Conservation (phyloP, 30 jellyfish, hydroid and myxozoan species). For the Aurelia aurita complex sp. Pacific region DNA sequence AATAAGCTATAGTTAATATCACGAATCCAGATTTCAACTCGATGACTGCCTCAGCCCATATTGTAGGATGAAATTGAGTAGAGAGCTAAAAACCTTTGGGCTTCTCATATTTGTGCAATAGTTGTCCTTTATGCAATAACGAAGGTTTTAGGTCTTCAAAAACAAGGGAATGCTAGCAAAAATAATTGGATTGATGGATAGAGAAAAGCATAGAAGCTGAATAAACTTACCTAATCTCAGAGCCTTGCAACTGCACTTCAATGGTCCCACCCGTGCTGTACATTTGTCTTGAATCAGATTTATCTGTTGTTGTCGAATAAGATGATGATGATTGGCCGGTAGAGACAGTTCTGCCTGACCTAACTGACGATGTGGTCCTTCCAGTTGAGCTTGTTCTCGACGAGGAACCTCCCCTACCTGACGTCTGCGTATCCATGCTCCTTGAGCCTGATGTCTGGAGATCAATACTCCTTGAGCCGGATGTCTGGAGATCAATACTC, state of each 20-base stretch:
- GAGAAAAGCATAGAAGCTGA: no score
- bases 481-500: no score
- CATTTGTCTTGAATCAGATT: slow-evolving; percentile 18
- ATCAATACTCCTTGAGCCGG: slow-evolving; percentile 2
- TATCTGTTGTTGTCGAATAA: slow-evolving; percentile 16
- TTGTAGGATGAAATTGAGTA: no score
- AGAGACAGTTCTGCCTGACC: slow-evolving; percentile 9
- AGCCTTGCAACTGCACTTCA: slow-evolving; percentile 66
- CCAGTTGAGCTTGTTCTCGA: slow-evolving; percentile 23
- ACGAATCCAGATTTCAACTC: no score
- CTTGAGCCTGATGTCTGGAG: background rate
- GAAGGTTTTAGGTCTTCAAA: no score
- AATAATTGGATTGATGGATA: no score
- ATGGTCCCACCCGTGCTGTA: slow-evolving; percentile 21
- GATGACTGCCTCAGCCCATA: no score
- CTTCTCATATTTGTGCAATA: no score
- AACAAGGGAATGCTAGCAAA: no score
- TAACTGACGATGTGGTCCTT: slow-evolving; percentile 17
- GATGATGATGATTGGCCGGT: slow-evolving; percentile 13
- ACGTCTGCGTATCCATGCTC: background rate
- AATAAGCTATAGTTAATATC: no score
- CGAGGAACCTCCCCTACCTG: background rate
- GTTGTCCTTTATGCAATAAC: no score
- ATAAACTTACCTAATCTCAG: slow-evolving; percentile 26
- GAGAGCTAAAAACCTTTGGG: no score